Conservation (phyloP, 2,797 vertebrate species). For the Atherinosoma microstoma region DNA sequence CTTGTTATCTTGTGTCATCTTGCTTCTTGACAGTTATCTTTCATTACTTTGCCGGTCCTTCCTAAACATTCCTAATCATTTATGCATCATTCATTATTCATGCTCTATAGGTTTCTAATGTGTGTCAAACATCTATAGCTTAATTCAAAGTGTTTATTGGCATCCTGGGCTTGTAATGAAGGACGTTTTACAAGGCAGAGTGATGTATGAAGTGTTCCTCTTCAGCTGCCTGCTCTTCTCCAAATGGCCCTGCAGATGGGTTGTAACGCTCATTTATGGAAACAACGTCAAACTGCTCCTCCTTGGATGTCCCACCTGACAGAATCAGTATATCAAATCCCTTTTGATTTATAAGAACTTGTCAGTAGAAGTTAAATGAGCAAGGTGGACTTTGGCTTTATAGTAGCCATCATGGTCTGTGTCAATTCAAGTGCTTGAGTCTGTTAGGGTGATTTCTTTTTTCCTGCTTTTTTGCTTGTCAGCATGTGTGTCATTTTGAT, state of each 20-base stretch:
- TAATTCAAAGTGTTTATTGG: slow-evolving; percentile 51
- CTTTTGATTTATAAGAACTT: slow-evolving; percentile 51
- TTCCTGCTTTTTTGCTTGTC: slow-evolving; percentile 28
- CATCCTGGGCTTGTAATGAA: slow-evolving; percentile 41
- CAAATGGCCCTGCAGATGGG: slow-evolving; percentile 77
- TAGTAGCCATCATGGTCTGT: slow-evolving; percentile 28
- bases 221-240: slow-evolving; percentile 80
- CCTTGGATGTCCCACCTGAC: slow-evolving; percentile 70
- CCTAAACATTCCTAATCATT: slow-evolving; percentile 30
- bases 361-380: slow-evolving; percentile 42
- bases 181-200: slow-evolving; percentile 45
- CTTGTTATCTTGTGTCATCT: no score
- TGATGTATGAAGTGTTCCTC: slow-evolving; percentile 56
- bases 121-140: slow-evolving; percentile 41
- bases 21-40: slow-evolving; percentile 2
- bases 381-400: slow-evolving; percentile 50
- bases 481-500: slow-evolving; percentile 31
- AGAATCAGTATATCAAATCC: slow-evolving; percentile 53
- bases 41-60: slow-evolving; percentile 6
- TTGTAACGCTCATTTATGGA: slow-evolving; percentile 84
- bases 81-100: slow-evolving; percentile 17
- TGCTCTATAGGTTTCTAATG: slow-evolving; percentile 43
- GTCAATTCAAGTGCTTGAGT: slow-evolving; percentile 44
- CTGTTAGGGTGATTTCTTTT: slow-evolving; percentile 1
- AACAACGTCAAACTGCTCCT: slow-evolving; percentile 85